phyloP scores from a whole-genome alignment of 2,888 invertebrate genomes.

The Villa cingulata region DNA sequence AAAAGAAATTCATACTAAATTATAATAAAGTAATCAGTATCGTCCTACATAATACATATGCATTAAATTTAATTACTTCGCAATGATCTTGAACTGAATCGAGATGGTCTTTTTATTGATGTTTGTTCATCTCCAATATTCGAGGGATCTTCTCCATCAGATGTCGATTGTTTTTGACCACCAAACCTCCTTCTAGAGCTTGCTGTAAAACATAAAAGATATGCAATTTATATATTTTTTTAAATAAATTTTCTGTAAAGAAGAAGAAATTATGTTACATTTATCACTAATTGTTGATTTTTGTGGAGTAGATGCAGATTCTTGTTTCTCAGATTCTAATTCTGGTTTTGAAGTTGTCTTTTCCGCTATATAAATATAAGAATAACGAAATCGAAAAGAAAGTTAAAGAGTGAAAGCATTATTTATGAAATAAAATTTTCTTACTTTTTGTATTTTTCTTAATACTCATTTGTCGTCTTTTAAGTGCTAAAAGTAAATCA shows the following conservation, averaged over 20 bases:
- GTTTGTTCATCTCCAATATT: conserved; percentile 25
- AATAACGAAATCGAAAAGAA: neutral
- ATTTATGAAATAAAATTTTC: too few relatives aligned
- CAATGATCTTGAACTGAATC: conserved; percentile 20
- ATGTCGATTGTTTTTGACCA: neutral
- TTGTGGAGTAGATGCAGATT: conserved; percentile 22
- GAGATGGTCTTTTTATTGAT: conserved; percentile 28
- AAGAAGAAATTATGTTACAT: neutral
- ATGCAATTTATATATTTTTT: too few relatives aligned
- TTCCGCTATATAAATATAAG: conserved; percentile 17
- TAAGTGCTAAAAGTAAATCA: conserved; percentile 57
- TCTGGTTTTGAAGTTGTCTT: conserved; percentile 24
- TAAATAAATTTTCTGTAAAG: neutral
- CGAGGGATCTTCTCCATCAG: conserved; percentile 1
- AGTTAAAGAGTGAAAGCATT: neutral
- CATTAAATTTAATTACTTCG: conserved; percentile 8
- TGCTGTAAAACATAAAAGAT: neutral
- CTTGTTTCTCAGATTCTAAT: conserved; percentile 22
- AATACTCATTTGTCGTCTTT: conserved; percentile 56
- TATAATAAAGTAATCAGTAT: too few relatives aligned
- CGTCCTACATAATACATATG: too few relatives aligned
- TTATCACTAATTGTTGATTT: conserved; percentile 6
- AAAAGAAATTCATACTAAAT: too few relatives aligned
- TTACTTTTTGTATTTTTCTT: conserved; percentile 37
- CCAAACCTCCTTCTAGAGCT: conserved; percentile 8